Conservation (phyloP, 2,113 vertebrate species). For the Thunnus thynnus region DNA sequence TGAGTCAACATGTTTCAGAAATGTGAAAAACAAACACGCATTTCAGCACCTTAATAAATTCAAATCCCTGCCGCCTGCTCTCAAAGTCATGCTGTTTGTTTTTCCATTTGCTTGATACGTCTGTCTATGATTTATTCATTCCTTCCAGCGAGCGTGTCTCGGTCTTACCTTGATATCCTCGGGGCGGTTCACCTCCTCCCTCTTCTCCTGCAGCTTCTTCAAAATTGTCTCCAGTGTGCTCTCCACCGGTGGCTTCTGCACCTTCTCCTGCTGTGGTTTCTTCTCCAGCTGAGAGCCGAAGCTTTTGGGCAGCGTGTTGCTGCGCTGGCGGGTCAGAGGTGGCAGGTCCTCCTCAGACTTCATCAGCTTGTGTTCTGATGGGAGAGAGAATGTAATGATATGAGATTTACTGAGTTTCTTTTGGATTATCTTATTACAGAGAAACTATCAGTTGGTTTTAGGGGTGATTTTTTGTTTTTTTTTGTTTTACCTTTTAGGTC, state of each 20-base stretch:
- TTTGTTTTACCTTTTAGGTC: conserved; percentile 92
- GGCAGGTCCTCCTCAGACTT: conserved; percentile 93
- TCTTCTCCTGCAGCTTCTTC: conserved; percentile 94
- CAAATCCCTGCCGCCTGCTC: not conserved
- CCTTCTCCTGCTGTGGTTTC: conserved; percentile 89
- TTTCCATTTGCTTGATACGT: not conserved
- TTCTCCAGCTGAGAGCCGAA: conserved; percentile 97
- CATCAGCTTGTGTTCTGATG: conserved; percentile 91
- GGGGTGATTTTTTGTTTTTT: accelerated
- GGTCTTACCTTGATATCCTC: conserved; percentile 94
- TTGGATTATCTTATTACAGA: not conserved
- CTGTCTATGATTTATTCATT: not conserved
- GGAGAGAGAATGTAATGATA: not conserved
- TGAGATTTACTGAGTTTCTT: not conserved
- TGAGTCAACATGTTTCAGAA: conserved; percentile 27
- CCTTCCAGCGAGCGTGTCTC: not conserved
- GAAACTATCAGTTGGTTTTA: not conserved
- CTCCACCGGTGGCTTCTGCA: conserved; percentile 89
- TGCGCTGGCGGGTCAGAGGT: conserved; percentile 93
- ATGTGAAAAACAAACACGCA: not conserved
- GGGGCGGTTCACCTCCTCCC: conserved; percentile 89
- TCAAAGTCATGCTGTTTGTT: not conserved
- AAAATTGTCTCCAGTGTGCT: conserved; percentile 90
- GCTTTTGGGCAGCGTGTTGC: conserved; percentile 97
- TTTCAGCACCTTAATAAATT: not conserved